These are phyloP conservation scores for Plutomurus gul DNA, from an alignment of 1,140 invertebrate species.

Conservation along the genomic window DNA sequence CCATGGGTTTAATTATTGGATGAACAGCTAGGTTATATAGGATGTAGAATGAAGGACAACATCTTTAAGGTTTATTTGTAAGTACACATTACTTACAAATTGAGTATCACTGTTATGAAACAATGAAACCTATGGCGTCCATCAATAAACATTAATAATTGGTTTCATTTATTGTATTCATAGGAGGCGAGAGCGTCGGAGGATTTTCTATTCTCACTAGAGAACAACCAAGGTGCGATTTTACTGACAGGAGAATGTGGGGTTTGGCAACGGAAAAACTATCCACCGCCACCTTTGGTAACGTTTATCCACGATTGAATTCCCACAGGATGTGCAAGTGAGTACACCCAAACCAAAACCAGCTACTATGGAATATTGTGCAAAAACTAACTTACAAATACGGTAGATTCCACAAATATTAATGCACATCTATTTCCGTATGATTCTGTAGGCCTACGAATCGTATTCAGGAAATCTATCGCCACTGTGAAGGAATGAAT, in stretches of 20 bases:
- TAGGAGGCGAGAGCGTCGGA: not conserved
- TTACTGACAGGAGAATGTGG: constrained; percentile 40
- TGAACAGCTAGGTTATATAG: not conserved
- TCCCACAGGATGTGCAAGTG: constrained; percentile 3
- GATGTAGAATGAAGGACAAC: not conserved
- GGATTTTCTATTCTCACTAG: not conserved
- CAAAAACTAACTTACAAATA: too few species aligned
- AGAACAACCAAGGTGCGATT: constrained; percentile 39
- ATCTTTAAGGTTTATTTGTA: not conserved
- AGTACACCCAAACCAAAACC: too few species aligned
- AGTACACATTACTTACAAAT: not conserved
- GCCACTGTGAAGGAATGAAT: constrained; percentile 48
- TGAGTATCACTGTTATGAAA: not conserved
- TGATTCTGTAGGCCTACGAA: constrained; percentile 22
- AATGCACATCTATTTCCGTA: too few species aligned
- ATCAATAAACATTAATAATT: not conserved
- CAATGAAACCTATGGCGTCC: constrained; percentile 41
- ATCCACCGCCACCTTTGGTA: constrained; percentile 31
- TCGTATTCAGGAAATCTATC: constrained; percentile 43
- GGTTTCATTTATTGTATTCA: not conserved
- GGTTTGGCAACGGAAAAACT: constrained; percentile 37
- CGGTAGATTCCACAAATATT: too few species aligned
- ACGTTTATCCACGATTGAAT: not conserved
- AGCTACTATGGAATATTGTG: too few species aligned
- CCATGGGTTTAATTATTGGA: constrained; percentile 32